Base-by-base conservation (phyloP, 2,888 invertebrate species). In the Nomada fucata region DNA sequence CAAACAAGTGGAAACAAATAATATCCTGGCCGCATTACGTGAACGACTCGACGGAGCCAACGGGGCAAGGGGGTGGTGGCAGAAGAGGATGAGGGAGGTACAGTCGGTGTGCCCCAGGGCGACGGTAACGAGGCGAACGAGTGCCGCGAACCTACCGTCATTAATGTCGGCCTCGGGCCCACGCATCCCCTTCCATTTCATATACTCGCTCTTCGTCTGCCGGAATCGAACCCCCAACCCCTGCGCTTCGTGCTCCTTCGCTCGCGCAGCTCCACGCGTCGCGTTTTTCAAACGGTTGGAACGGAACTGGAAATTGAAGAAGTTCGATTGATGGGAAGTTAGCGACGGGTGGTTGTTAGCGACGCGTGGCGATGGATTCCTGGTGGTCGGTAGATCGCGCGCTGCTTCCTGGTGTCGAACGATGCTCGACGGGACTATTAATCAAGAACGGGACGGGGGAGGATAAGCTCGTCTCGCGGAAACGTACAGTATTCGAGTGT, bases 1-100 rank as follows among this genome's bases (percentile, higher is more conserved):
- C 91, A 92, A 91, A 92, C 91, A 91, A 91, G 91, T 91, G 91
- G 90, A 92, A 92, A 93, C 92, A 93, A 93, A 93, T 92, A 93
- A 93, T 92, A 93, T 93, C 92, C 92, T 91, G 91, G 83, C 88
- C 91, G 91, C 91, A 90, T 92, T 91, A 89, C 88, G 89, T 86
- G 86, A 80, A 82, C 84, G 77, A 85, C 78, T 74, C 85, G 85
- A 88, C 83, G 79, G 79, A 59, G 26, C 4, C 53, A 18, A 55
- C 60, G 59, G 42, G 23, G 50, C 55, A 53, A 53, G 53, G 63
- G 71, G 70, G 23, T 23, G 23, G 70, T 65, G 65, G 7, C 18
- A 23, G 57, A 57, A n/a, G 71, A 42, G 57, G 67, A 52, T 20
- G 67, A 42, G 79, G 73, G 67, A 47, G 60, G 63, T 67, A 74